Evolutionary conservation across 1,140 invertebrate species (phyloP).

Genomic region (Araneus ventricosus): DNA sequence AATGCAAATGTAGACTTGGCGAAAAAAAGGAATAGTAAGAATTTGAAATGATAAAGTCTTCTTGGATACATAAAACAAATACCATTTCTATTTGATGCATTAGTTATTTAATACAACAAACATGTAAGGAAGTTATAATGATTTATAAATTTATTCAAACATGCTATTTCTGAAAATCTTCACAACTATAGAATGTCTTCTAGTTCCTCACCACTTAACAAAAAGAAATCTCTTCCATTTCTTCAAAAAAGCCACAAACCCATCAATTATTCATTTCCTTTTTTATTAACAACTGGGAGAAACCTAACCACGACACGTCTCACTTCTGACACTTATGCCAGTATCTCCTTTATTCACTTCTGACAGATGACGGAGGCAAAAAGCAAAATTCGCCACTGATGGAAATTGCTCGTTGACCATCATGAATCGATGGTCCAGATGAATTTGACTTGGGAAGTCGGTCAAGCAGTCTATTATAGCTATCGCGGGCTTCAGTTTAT

Average conservation of each 20-base stretch:
- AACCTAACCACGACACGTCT: not conserved
- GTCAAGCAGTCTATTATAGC: constrained; percentile 60
- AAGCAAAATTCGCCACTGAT: not conserved
- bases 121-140: no score
- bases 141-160: no score
- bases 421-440: constrained; percentile 41
- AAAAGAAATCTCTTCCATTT: no score
- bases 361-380: constrained; percentile 36
- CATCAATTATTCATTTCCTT: not conserved
- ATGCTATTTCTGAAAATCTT: no score
- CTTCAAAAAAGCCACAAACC: not conserved
- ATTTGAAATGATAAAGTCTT: no score
- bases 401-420: constrained; percentile 47
- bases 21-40: no score
- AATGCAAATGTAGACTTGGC: no score
- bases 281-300: not conserved
- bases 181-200: no score
- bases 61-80: no score
- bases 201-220: no score
- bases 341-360: not conserved
- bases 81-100: no score
- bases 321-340: not conserved
- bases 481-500: constrained; percentile 39
- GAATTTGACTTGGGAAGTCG: constrained; percentile 61
- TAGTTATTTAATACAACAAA: no score